phyloP scores from a whole-genome alignment of 2,797 vertebrate genomes.

The Bryconaethiops microstoma region DNA sequence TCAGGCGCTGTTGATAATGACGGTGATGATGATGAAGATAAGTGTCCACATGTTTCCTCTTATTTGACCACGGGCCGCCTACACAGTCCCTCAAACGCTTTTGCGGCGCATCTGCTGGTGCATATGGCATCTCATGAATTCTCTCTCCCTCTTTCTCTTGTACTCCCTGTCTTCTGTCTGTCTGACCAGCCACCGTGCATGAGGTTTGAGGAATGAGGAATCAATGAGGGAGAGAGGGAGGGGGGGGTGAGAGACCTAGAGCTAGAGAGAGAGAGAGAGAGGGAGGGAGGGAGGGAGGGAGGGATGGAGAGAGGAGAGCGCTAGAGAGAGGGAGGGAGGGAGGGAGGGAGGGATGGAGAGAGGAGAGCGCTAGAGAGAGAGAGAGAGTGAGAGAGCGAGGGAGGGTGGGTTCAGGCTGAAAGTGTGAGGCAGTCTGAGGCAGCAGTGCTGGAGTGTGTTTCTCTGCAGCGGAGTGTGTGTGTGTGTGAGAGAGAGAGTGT shows the following conservation, averaged over 20 bases:
- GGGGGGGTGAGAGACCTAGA: slow-evolving; percentile 47
- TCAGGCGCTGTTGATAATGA: too few species aligned
- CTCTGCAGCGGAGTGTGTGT: background rate
- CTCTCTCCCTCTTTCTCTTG: slow-evolving; percentile 41
- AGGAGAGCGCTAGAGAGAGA: slow-evolving; percentile 8
- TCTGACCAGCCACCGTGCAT: background rate
- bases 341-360: slow-evolving; percentile 21
- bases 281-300: slow-evolving; percentile 44
- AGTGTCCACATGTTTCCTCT: too few species aligned
- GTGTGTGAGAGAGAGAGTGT: slow-evolving; percentile 7
- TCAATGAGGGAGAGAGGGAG: slow-evolving; percentile 31
- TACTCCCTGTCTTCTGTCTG: background rate
- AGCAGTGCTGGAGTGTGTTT: too few species aligned
- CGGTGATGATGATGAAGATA: too few species aligned
- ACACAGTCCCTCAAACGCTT: background rate
- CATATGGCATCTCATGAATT: slow-evolving; percentile 18
- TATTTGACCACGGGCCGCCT: slow-evolving; percentile 15
- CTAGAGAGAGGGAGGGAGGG: slow-evolving; percentile 37
- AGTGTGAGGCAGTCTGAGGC: too few species aligned
- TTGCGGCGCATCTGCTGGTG: background rate
- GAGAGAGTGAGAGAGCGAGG: background rate
- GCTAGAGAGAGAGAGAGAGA: slow-evolving; percentile 18
- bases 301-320: slow-evolving; percentile 34
- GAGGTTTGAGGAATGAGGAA: slow-evolving; percentile 56
- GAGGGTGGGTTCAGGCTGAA: background rate